Conservation (phyloP, 2,888 invertebrate genomes). For the Chrysolina oricalcia region DNA sequence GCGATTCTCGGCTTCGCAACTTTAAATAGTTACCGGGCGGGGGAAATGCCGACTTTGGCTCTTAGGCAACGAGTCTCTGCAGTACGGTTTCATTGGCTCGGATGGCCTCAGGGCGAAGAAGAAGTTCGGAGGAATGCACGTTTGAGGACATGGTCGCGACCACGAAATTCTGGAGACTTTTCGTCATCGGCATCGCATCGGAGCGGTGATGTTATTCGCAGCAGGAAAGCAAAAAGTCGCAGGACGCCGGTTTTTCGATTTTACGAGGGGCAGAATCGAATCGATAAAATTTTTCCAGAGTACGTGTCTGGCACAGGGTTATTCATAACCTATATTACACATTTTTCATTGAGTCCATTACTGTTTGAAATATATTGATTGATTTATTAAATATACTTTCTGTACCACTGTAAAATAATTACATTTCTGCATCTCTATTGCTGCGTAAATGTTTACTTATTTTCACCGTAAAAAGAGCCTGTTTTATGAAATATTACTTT, state of each 20-base stretch:
- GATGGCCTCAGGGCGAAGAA: conserved; percentile 68
- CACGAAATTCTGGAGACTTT: conserved; percentile 67
- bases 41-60: conserved; percentile 70
- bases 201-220: conserved; percentile 13
- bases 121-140: conserved; percentile 64
- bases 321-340: too few species aligned
- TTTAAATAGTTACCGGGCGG: conserved; percentile 78
- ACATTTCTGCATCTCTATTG: too few species aligned
- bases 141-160: conserved; percentile 56
- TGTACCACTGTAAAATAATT: too few species aligned
- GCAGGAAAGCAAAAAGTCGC: conserved; percentile 11
- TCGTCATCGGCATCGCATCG: neutral
- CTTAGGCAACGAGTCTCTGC: conserved; percentile 71
- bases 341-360: too few species aligned
- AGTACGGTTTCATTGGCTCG: conserved; percentile 70
- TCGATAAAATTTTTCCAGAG: too few species aligned
- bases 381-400: too few species aligned
- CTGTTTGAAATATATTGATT: too few species aligned
- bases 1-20: conserved; percentile 76
- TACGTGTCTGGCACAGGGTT: too few species aligned
- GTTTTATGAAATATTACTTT: too few species aligned
- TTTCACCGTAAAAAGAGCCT: too few species aligned
- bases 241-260: neutral
- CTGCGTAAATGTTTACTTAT: too few species aligned
- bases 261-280: too few species aligned